These are phyloP conservation scores for Manis crassicaudata DNA, from an alignment of 2,797 vertebrate species.

Conservation along the genomic window DNA sequence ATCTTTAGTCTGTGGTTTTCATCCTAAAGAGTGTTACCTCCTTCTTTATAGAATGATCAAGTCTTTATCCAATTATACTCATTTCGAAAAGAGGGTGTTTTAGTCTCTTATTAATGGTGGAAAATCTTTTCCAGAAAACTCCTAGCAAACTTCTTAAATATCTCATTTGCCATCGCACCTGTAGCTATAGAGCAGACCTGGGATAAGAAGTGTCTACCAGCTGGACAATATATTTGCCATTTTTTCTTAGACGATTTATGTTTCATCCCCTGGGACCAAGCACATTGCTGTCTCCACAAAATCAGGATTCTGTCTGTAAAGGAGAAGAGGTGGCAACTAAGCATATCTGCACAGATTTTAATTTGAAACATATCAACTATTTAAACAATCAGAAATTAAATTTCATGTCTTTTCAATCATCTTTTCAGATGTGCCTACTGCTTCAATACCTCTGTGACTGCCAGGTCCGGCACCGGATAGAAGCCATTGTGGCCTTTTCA, in stretches of 20 bases:
- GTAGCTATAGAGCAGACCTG: neutral
- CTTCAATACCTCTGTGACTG: conserved; percentile 97
- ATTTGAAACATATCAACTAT: neutral
- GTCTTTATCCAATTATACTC: neutral
- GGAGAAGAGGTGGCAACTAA: neutral
- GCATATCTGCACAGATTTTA: neutral
- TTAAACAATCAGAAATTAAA: neutral
- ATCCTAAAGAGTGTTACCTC: neutral
- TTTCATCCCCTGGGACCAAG: neutral
- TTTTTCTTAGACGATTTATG: neutral
- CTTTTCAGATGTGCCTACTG: conserved; percentile 94
- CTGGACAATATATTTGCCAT: neutral
- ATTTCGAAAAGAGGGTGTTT: neutral
- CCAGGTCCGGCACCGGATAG: conserved; percentile 95
- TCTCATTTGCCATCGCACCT: neutral
- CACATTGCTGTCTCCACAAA: neutral
- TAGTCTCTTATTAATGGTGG: neutral
- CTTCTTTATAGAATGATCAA: neutral
- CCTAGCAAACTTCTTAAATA: neutral
- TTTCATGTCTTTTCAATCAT: neutral
- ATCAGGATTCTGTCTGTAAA: neutral
- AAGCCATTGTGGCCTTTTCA: conserved; percentile 97
- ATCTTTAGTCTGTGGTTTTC: neutral
- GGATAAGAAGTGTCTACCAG: neutral
- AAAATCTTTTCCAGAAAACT: neutral